Evolutionary conservation across 2,113 vertebrate genomes (phyloP), one percentile per base, ranked within the genome.

Genomic region (Lichenostomus cassidix): DNA sequence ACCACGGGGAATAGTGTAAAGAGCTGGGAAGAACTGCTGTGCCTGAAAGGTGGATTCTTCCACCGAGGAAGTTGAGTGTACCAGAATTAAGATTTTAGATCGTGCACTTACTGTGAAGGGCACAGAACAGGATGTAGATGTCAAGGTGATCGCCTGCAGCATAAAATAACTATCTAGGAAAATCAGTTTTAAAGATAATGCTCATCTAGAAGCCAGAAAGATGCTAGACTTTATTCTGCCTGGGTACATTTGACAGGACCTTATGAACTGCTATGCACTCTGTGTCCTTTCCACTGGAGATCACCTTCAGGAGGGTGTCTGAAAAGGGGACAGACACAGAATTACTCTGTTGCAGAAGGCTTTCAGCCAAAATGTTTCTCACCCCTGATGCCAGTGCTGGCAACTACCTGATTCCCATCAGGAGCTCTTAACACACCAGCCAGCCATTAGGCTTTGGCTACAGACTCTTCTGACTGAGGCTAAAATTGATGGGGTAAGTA

Each of bases 111-210:
- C 39, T 81, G 64, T 25, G 56, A 87, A 80, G 42, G 42, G 52
- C 74, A 25, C n/a, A 39, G 80, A 93, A 69, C 31, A 80, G 83
- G 89, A 94, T 86, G 82, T 33, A 92, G 56, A 16, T 53, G 59
- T 60, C 55, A 20, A 73, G 46, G 47, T 55, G 46, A 62, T 47
- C 21, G 56, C 42, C 71, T 81, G 21, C 16, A 75, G 64, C 3
- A 2, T 33, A 42, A 80, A 83, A 44, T 42, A 76, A 25, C 85
- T 85, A 5, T 92, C 82, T 69, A 93, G 90, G 86, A 94, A 94
- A 80, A 80, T n/a, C 16, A 23, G 11, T 65, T 80, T 64, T 42
- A 29, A 63, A 42, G 55, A 25, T 6, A 39, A 31, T 0, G 0
- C 19, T 78, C 14, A 33, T 70, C 15, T 59, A 18, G 35, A 71